Percentiles rank a stretch among this genome's conserved stretches.
Conservation (phyloP, 2,888 invertebrate species). For the Hyles lineata region DNA sequence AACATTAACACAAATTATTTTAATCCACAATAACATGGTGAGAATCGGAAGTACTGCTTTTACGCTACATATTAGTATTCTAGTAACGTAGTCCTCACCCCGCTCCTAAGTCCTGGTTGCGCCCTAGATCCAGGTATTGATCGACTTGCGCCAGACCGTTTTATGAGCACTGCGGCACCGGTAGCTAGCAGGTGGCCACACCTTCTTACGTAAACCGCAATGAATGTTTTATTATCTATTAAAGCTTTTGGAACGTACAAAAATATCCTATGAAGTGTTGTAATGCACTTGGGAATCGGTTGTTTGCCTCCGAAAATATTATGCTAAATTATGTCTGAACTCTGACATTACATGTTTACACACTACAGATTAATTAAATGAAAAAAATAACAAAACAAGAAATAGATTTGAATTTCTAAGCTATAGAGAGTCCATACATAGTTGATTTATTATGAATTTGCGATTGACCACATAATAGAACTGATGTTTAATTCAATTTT, state of each 20-base stretch:
- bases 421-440: no score
- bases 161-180: slow-evolving; percentile 48
- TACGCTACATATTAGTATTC: neutral
- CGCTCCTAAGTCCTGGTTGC: neutral
- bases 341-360: no score
- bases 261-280: neutral
- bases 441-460: no score
- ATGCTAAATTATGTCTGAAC: no score
- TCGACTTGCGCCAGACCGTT: slow-evolving; percentile 50
- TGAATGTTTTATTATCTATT: slow-evolving; percentile 1
- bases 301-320: neutral
- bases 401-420: no score
- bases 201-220: slow-evolving; percentile 22
- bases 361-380: no score
- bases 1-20: no score
- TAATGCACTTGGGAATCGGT: neutral
- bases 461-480: no score
- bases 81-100: neutral
- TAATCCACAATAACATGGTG: no score
- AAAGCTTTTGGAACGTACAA: neutral
- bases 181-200: slow-evolving; percentile 36
- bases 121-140: slow-evolving; percentile 56
- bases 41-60: neutral
- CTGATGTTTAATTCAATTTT: no score
- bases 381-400: no score